Evolutionary conservation across 2,797 vertebrate species (phyloP).

Genomic region (Leucoraja ocellata): DNA sequence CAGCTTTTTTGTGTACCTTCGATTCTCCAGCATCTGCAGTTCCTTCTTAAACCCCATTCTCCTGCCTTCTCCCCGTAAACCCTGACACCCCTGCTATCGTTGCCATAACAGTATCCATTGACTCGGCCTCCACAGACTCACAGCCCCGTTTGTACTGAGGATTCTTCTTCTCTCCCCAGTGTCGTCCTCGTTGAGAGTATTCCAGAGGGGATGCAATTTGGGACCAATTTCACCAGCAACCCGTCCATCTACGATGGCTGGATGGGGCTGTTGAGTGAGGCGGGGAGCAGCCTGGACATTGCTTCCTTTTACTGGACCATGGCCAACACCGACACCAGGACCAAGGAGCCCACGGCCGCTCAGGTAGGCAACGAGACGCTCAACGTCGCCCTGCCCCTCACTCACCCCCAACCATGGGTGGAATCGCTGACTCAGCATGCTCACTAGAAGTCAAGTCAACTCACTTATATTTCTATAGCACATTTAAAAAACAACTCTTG

Average conservation of each 20-base stretch:
- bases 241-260: slow-evolving; percentile 71
- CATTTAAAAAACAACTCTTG: too few species aligned
- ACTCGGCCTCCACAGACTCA: too few species aligned
- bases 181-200: slow-evolving; percentile 79
- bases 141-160: not conserved
- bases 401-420: too few species aligned
- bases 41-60: too few species aligned
- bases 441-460: too few species aligned
- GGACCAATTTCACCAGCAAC: slow-evolving; percentile 54
- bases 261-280: slow-evolving; percentile 60
- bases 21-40: too few species aligned
- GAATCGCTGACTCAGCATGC: too few species aligned
- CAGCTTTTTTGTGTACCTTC: too few species aligned
- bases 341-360: slow-evolving; percentile 64
- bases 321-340: slow-evolving; percentile 73
- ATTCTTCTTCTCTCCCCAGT: slow-evolving; percentile 48
- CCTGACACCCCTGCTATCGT: too few species aligned
- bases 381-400: not conserved
- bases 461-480: too few species aligned
- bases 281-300: slow-evolving; percentile 70
- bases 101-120: too few species aligned
- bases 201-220: slow-evolving; percentile 71
- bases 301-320: slow-evolving; percentile 94
- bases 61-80: too few species aligned
- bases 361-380: slow-evolving; percentile 57